phyloP scores from a whole-genome alignment of 2,113 vertebrate species.

The Myodes glareolus region DNA sequence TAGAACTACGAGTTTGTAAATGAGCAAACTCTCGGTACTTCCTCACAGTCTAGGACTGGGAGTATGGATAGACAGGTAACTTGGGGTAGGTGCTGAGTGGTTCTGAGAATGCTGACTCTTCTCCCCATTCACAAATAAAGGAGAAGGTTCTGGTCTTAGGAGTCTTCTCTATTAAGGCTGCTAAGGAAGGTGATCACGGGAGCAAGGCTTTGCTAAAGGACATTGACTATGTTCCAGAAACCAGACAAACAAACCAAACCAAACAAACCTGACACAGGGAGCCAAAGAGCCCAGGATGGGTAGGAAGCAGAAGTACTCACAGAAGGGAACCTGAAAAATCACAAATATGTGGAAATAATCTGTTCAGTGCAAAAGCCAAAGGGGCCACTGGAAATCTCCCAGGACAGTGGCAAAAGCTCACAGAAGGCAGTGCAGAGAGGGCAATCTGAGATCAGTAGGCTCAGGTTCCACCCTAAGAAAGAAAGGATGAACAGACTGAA shows the following conservation, averaged over 20 bases:
- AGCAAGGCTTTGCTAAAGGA: not conserved
- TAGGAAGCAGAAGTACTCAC: not conserved
- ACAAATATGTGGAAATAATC: not conserved
- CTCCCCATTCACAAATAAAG: not conserved
- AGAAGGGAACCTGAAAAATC: slow-evolving; percentile 17
- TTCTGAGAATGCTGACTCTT: not conserved
- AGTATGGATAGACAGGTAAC: not conserved
- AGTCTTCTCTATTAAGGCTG: not conserved
- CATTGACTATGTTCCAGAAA: not conserved
- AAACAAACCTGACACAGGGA: not conserved
- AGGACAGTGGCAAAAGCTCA: not conserved
- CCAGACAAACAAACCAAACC: too few relatives aligned
- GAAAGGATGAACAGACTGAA: not conserved
- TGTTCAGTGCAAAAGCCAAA: not conserved
- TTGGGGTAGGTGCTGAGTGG: not conserved
- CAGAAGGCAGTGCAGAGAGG: too few relatives aligned
- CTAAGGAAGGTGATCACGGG: not conserved
- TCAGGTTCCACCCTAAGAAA: not conserved
- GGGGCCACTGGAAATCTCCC: not conserved
- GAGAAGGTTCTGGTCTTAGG: not conserved
- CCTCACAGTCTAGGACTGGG: not conserved
- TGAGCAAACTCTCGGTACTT: not conserved
- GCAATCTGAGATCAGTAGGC: not conserved
- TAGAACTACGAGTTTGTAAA: slow-evolving; percentile 6
- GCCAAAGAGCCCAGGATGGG: not conserved